A percentile compares a stretch with the other conserved stretches of the same genome.
Conservation (phyloP, 2,797 vertebrate genomes). For the Pitangus sulphuratus region DNA sequence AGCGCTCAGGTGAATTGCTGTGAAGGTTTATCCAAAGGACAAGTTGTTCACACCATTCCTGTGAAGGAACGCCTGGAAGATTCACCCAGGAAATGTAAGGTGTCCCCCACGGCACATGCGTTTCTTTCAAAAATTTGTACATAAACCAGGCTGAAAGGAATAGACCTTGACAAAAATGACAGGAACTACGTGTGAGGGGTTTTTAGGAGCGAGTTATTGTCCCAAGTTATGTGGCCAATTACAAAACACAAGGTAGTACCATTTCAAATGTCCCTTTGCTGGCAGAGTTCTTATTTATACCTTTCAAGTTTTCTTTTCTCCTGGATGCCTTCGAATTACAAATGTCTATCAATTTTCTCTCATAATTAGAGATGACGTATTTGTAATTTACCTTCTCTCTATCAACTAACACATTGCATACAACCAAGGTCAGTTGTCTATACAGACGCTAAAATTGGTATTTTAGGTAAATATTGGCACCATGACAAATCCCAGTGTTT, state of each 20-base stretch:
- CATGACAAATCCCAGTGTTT: not conserved
- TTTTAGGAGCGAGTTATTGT: not conserved
- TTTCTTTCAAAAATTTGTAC: not conserved
- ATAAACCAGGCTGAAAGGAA: not conserved
- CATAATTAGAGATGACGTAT: not conserved
- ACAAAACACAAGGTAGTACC: not conserved
- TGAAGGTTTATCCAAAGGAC: not conserved
- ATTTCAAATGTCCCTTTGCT: not conserved
- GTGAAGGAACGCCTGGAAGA: not conserved
- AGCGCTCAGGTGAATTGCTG: not conserved
- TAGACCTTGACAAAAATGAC: not conserved
- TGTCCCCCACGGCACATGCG: rapidly evolving
- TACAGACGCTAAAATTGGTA: not conserved
- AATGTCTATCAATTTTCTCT: not conserved
- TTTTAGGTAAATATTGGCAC: not conserved
- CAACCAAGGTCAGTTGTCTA: not conserved
- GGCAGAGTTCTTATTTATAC: not conserved
- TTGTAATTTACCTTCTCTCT: not conserved
- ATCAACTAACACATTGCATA: not conserved
- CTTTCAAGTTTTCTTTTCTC: not conserved
- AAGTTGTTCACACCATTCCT: rapidly evolving
- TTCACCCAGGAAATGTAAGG: not conserved
- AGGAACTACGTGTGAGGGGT: not conserved
- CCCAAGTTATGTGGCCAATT: not conserved
- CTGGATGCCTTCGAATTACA: not conserved